Evolutionary conservation across 2,797 vertebrate species (phyloP).

Genomic region (Diceros bicornis): DNA sequence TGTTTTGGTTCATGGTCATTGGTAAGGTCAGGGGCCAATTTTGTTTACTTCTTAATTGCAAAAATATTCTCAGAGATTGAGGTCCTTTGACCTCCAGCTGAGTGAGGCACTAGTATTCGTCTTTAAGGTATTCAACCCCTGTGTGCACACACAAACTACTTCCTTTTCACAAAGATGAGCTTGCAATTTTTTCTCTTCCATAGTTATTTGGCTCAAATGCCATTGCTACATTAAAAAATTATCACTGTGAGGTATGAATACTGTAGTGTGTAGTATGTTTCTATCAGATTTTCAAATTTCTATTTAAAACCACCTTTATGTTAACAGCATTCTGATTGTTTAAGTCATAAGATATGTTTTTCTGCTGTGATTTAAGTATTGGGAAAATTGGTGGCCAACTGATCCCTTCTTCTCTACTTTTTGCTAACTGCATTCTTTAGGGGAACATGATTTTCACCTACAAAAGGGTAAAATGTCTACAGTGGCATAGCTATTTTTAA

Average conservation of each 20-base stretch:
- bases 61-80: constrained; percentile 12
- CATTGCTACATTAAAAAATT: not conserved
- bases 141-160: not conserved
- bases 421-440: constrained; percentile 70
- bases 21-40: not conserved
- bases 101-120: not conserved
- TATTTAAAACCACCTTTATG: constrained; percentile 58
- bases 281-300: constrained; percentile 31
- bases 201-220: constrained; percentile 35
- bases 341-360: constrained; percentile 65
- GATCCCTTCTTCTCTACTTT: constrained; percentile 60
- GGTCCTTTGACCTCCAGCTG: not conserved
- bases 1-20: not conserved
- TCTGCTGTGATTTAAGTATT: constrained; percentile 78
- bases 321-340: constrained; percentile 46
- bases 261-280: constrained; percentile 6
- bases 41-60: constrained; percentile 32
- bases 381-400: constrained; percentile 74
- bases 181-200: not conserved
- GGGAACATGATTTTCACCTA: constrained; percentile 69
- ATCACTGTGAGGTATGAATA: not conserved
- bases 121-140: not conserved
- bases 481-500: constrained; percentile 34
- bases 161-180: constrained; percentile 1
- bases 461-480: constrained; percentile 47